Base-by-base conservation (phyloP, 2,888 invertebrate genomes). In the Rhorus exstirpatorius region DNA sequence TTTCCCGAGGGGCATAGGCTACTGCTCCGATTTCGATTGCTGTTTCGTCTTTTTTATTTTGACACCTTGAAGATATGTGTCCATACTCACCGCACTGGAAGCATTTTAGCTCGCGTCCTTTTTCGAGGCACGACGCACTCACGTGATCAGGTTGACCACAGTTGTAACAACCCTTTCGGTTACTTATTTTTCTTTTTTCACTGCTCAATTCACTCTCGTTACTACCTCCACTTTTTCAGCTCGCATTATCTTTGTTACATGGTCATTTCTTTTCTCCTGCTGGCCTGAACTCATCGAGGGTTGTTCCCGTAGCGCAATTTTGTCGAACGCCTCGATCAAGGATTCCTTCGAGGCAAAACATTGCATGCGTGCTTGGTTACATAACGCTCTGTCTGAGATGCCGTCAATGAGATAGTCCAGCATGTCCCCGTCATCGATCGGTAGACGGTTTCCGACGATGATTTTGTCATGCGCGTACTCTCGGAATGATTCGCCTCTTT, bases 331-430 rank as follows among this genome's bases (percentile, higher is more conserved):
- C 10, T 63, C 49, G 4, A 72, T 3, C 12, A 79, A 53, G 0
- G 35, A 55, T 10, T 26, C 46, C 0, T 41, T 31, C 0, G 17
- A 41, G 2, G 38, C 8, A 31, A 78, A 78, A n/a, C 65, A 14
- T 38, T 77, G 76, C 14, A 83, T 82, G 24, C 80, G 60, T 3
- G 84, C 84, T 38, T 78, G 80, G 24, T 74, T 46, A 12, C 74
- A 63, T 14, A 83, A 60, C n/a, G 10, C 14, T 3, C 26, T 21
- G 1, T 80, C 80, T 0, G 82, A 80, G 12, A 84, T 84, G 10
- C 83, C 83, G 1, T 81, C 81, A 8, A 84, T 76, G 4, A 84
- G 31, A 38, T 79, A 83, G 3, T 85, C 83, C 1, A 83, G 51
- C 10, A 76, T 49, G 31, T 83, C 83, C 4, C 74, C 75, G 3